phyloP scores from a whole-genome alignment of 53 echinoderm and acorn worm genomes.

The Astropecten irregularis region DNA sequence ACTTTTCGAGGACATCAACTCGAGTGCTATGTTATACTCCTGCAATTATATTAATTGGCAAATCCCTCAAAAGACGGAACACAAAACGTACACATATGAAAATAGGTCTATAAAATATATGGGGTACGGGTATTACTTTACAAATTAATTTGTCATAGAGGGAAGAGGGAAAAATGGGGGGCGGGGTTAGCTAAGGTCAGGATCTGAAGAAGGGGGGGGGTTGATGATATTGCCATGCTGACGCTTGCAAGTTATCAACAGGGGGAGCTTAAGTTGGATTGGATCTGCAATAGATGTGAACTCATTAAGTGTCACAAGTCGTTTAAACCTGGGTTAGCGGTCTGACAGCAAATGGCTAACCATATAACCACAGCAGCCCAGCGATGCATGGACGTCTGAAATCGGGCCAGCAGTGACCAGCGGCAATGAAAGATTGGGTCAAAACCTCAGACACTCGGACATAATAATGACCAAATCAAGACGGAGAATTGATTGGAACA shows the following conservation, averaged over 20 bases:
- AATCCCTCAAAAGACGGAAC: constrained; percentile 13
- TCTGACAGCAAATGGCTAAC: constrained; percentile 21
- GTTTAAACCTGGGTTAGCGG: constrained; percentile 13
- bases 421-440: not conserved
- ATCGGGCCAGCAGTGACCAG: not conserved
- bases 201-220: not conserved
- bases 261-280: not conserved
- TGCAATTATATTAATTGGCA: constrained; percentile 50
- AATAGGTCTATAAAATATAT: no score
- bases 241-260: constrained; percentile 11
- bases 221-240: not conserved
- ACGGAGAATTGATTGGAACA: no score
- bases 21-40: constrained; percentile 20
- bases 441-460: not conserved
- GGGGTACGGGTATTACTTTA: constrained; percentile 42
- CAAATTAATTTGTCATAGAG: constrained; percentile 58
- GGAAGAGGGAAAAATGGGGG: no score
- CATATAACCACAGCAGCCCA: no score
- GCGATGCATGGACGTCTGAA: no score
- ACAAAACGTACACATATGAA: no score
- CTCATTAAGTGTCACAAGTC: constrained; percentile 39
- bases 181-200: not conserved
- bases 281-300: not conserved
- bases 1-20: no score
- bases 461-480: no score